These are phyloP conservation scores for Syrrhaptes paradoxus DNA, from an alignment of 2,113 vertebrate genomes.

Conservation along the genomic window DNA sequence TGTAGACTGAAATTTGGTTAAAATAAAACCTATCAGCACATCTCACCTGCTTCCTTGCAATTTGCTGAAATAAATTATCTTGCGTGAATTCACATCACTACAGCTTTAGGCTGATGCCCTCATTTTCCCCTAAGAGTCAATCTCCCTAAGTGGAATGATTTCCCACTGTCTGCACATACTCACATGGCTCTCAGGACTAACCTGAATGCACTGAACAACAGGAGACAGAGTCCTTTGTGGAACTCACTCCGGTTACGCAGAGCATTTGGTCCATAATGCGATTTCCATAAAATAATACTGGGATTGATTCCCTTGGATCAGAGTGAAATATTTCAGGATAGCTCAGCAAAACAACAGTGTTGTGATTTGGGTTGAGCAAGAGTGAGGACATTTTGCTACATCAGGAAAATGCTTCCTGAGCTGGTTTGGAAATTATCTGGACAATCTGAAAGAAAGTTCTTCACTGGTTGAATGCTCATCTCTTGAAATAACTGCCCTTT, in stretches of 20 bases:
- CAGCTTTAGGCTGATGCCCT: not conserved
- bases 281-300: not conserved
- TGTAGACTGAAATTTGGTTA: not conserved
- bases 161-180: not conserved
- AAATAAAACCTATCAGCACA: not conserved
- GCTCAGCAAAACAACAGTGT: not conserved
- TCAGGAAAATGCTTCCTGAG: not conserved
- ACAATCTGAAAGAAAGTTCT: not conserved
- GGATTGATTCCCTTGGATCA: not conserved
- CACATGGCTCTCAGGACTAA: not conserved
- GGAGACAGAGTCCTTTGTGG: not conserved
- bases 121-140: not conserved
- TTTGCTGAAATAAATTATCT: not conserved
- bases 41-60: not conserved
- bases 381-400: not conserved
- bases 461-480: not conserved
- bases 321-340: not conserved
- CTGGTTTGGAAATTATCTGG: not conserved
- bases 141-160: not conserved
- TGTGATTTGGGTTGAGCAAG: not conserved
- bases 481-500: constrained; percentile 14
- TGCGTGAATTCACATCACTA: not conserved
- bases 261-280: rapidly evolving
- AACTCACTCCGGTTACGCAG: not conserved
- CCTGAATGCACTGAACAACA: not conserved